Evolutionary conservation across 2,797 vertebrate genomes (phyloP).

Genomic region (Denticeps clupeoides): DNA sequence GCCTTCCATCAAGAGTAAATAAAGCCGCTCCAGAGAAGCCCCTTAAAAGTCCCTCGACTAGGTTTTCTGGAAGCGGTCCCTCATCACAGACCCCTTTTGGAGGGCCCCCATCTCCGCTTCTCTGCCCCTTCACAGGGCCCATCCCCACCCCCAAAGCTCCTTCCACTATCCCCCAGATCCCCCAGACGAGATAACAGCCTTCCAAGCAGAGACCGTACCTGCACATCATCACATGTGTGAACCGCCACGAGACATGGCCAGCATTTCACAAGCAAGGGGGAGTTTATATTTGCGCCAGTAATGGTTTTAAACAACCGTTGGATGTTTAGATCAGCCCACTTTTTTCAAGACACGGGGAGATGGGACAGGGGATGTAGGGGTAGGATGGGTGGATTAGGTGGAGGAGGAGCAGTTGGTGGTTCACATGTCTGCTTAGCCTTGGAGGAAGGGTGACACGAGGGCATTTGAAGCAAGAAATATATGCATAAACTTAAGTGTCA

Average conservation of each 20-base stretch:
- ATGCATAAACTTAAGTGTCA: too few relatives aligned
- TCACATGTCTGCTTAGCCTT: too few relatives aligned
- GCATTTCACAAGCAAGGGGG: slow-evolving; percentile 38
- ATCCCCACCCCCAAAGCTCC: not conserved
- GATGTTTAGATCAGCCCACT: slow-evolving; percentile 44
- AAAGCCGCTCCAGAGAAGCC: slow-evolving; percentile 28
- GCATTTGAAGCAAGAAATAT: too few relatives aligned
- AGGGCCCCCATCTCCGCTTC: not conserved
- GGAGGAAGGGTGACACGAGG: too few relatives aligned
- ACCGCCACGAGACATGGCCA: slow-evolving; percentile 38
- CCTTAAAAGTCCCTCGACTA: slow-evolving; percentile 30
- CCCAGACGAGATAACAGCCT: slow-evolving; percentile 30
- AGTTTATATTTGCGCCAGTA: slow-evolving; percentile 59
- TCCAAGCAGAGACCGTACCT: slow-evolving; percentile 44
- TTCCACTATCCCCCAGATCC: slow-evolving; percentile 33
- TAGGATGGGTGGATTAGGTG: slow-evolving; percentile 5
- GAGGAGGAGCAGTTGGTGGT: too few relatives aligned
- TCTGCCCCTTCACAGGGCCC: not conserved
- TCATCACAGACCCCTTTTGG: too few relatives aligned
- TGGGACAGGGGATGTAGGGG: slow-evolving; percentile 24
- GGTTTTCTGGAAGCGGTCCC: slow-evolving; percentile 31
- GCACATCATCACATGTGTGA: slow-evolving; percentile 53
- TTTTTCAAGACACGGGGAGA: slow-evolving; percentile 8
- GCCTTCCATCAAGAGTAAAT: slow-evolving; percentile 35
- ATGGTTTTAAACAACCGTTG: slow-evolving; percentile 59